A percentile compares a stretch with the other conserved stretches of the same genome.
Evolutionary conservation across 2,888 invertebrate species (phyloP).

Genomic region (Microdon myrmicae): DNA sequence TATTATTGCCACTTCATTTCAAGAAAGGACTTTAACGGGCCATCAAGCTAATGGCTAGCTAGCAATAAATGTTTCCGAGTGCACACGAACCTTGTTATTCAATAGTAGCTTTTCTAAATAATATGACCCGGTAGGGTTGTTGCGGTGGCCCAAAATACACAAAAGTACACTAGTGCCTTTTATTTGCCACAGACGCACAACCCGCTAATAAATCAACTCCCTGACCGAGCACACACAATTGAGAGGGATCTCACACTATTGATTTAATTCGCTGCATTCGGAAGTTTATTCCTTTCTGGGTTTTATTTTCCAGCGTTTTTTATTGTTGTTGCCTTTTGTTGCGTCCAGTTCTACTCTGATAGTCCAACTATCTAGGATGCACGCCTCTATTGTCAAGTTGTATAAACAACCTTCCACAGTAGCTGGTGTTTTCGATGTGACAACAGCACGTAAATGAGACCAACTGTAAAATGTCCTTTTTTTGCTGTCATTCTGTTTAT

Average conservation of each 20-base stretch:
- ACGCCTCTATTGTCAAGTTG: conserved; percentile 13
- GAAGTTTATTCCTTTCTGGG: conserved; percentile 31
- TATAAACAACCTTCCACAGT: conserved; percentile 33
- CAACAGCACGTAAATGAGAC: conserved; percentile 8
- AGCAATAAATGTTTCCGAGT: background rate
- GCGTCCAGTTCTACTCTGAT: no score
- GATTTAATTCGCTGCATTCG: conserved; percentile 7
- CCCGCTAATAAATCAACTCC: conserved; percentile 37
- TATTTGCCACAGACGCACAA: conserved; percentile 29
- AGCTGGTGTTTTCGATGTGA: conserved; percentile 11
- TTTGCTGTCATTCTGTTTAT: conserved; percentile 7
- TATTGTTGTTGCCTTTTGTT: no score
- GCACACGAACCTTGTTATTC: conserved; percentile 23
- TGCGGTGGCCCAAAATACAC: conserved; percentile 16
- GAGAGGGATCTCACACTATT: background rate
- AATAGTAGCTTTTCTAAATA: conserved; percentile 43
- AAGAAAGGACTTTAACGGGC: conserved; percentile 16
- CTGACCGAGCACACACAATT: conserved; percentile 16
- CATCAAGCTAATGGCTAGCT: conserved; percentile 9
- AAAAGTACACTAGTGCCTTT: background rate
- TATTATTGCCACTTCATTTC: conserved; percentile 44
- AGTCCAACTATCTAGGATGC: conserved; percentile 15
- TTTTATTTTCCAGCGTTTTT: conserved; percentile 25
- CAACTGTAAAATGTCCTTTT: conserved; percentile 12
- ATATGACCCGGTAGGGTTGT: conserved; percentile 35